phyloP scores from a whole-genome alignment of 2,797 vertebrate genomes.

The Enteromius fasciolatus region DNA sequence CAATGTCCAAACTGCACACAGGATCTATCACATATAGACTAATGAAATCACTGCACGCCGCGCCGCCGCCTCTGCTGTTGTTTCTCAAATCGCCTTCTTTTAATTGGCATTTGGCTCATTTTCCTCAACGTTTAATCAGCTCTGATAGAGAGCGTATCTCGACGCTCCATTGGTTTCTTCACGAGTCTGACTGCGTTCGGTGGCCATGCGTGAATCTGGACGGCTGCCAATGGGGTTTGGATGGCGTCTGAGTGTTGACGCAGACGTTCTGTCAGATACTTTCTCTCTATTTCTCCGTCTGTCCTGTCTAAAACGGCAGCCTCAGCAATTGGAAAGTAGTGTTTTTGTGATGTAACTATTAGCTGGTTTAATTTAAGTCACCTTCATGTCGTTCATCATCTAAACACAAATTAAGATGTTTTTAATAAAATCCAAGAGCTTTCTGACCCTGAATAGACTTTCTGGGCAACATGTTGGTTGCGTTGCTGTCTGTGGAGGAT shows the following conservation, averaged over 20 bases:
- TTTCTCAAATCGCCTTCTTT: slow-evolving; percentile 41
- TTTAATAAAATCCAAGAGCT: background rate
- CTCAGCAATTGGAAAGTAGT: background rate
- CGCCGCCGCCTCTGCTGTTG: slow-evolving; percentile 17
- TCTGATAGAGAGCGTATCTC: slow-evolving; percentile 12
- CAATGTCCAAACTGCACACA: slow-evolving; percentile 41
- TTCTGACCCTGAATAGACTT: background rate
- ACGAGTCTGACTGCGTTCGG: background rate
- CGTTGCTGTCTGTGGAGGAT: background rate
- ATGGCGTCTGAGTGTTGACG: background rate
- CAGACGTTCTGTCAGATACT: slow-evolving; percentile 13
- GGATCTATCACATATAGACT: slow-evolving; percentile 46
- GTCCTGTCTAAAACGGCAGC: background rate
- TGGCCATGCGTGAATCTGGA: slow-evolving; percentile 16
- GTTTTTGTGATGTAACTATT: background rate
- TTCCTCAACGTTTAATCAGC: slow-evolving; percentile 13
- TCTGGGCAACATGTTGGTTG: background rate
- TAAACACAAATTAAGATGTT: background rate
- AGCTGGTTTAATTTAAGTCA: background rate
- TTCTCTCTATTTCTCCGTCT: slow-evolving; percentile 6
- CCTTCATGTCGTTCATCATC: background rate
- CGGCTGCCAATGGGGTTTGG: slow-evolving; percentile 14
- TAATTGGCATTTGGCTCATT: slow-evolving; percentile 48
- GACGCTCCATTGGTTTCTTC: slow-evolving; percentile 17
- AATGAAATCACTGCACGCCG: slow-evolving; percentile 46